phyloP scores from a whole-genome alignment of 2,113 vertebrate genomes.

The Rhinopomastus cyanomelas region DNA sequence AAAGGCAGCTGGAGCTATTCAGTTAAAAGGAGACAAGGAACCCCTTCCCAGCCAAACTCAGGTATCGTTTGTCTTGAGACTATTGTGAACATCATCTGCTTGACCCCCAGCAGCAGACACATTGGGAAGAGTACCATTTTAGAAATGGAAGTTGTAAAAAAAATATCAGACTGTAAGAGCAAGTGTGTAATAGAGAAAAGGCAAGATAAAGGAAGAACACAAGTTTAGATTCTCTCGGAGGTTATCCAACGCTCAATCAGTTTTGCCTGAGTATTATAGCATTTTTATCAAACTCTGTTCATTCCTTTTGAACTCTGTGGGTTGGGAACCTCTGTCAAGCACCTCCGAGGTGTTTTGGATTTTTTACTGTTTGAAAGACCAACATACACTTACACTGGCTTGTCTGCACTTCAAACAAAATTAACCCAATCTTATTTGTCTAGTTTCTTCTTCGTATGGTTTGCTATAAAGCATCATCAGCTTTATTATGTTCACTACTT shows the following conservation, averaged over 20 bases:
- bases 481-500: neutral
- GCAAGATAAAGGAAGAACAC: neutral
- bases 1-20: neutral
- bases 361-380: neutral
- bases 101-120: neutral
- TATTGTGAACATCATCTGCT: neutral
- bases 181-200: neutral
- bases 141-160: neutral
- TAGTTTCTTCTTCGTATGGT: neutral
- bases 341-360: neutral
- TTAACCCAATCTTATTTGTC: neutral
- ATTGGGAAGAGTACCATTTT: neutral
- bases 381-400: neutral
- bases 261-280: neutral
- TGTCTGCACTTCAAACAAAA: neutral
- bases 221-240: neutral
- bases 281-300: neutral
- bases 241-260: neutral
- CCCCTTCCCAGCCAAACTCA: neutral
- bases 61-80: neutral
- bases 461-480: neutral
- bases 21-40: neutral
- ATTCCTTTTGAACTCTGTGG: neutral
- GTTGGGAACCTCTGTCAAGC: neutral
- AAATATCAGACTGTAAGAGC: neutral